Percentiles rank a stretch among this genome's conserved stretches.
Evolutionary conservation across 2,888 invertebrate genomes (phyloP).

Genomic region (Seira sanloemensis): DNA sequence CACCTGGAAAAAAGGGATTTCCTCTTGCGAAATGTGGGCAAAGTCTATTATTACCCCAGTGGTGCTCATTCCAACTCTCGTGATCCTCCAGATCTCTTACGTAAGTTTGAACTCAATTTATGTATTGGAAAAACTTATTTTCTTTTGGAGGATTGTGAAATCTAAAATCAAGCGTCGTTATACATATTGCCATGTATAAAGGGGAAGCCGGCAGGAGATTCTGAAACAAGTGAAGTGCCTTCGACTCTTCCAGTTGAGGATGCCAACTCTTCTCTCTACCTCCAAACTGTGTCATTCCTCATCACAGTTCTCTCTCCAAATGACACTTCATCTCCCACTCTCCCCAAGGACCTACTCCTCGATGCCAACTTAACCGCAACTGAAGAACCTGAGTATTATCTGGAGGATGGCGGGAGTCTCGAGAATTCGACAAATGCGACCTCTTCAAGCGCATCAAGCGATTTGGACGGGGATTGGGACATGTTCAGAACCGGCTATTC

Average conservation of each 20-base stretch:
- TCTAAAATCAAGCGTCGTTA: background rate
- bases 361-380: constrained; percentile 23
- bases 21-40: constrained; percentile 26
- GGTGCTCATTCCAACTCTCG: constrained; percentile 22
- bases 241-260: background rate
- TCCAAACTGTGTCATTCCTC: constrained; percentile 32
- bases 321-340: background rate
- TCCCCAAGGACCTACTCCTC: background rate
- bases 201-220: constrained; percentile 26
- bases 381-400: constrained; percentile 51
- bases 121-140: background rate
- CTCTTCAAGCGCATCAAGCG: constrained; percentile 31
- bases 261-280: constrained; percentile 32
- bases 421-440: background rate
- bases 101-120: constrained; percentile 28
- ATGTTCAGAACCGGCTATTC: constrained; percentile 10
- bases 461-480: constrained; percentile 29
- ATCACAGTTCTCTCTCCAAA: constrained; percentile 46
- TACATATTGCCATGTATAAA: background rate
- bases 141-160: background rate
- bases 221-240: background rate
- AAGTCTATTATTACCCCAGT: constrained; percentile 18
- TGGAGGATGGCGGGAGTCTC: background rate
- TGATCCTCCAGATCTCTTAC: constrained; percentile 41
- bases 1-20: background rate